Conservation (phyloP, 1,140 invertebrate species). For the Drosophila willistoni region DNA sequence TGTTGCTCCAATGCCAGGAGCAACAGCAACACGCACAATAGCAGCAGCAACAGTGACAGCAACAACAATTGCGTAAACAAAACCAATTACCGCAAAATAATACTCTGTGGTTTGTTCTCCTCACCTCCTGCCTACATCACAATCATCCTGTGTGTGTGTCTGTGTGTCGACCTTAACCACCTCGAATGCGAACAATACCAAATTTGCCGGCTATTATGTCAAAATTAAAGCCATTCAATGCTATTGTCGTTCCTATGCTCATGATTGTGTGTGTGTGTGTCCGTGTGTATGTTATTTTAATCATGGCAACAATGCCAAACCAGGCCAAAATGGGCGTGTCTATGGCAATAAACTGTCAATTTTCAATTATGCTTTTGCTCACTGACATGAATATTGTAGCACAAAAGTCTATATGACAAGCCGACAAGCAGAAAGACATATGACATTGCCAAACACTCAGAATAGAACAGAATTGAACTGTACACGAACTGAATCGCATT, state of each 20-base stretch:
- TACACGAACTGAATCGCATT: not conserved
- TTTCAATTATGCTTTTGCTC: slow-evolving; percentile 53
- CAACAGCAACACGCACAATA: not conserved
- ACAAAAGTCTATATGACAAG: slow-evolving; percentile 8
- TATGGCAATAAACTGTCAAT: slow-evolving; percentile 66
- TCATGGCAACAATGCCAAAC: slow-evolving; percentile 52
- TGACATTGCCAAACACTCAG: slow-evolving; percentile 13
- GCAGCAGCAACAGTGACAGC: slow-evolving; percentile 16
- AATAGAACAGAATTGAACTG: not conserved
- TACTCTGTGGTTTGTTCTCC: slow-evolving; percentile 39
- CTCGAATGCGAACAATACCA: slow-evolving; percentile 39
- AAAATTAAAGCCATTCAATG: slow-evolving; percentile 58
- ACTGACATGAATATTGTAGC: slow-evolving; percentile 28
- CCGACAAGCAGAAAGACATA: slow-evolving; percentile 16
- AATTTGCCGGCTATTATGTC: slow-evolving; percentile 59
- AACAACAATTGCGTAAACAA: slow-evolving; percentile 42
- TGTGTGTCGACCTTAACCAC: not conserved
- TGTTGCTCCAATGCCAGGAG: slow-evolving; percentile 5
- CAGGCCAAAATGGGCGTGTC: slow-evolving; percentile 50
- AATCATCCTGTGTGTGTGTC: not conserved
- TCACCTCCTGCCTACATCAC: not conserved
- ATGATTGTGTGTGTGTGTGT: slow-evolving; percentile 1
- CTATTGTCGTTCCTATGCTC: slow-evolving; percentile 28
- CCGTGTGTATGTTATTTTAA: slow-evolving; percentile 27
- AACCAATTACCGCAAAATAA: slow-evolving; percentile 57